Evolutionary conservation across 2,888 invertebrate species (phyloP), one percentile per base, ranked within the genome.

Genomic region (Linnaemya tessellans): DNA sequence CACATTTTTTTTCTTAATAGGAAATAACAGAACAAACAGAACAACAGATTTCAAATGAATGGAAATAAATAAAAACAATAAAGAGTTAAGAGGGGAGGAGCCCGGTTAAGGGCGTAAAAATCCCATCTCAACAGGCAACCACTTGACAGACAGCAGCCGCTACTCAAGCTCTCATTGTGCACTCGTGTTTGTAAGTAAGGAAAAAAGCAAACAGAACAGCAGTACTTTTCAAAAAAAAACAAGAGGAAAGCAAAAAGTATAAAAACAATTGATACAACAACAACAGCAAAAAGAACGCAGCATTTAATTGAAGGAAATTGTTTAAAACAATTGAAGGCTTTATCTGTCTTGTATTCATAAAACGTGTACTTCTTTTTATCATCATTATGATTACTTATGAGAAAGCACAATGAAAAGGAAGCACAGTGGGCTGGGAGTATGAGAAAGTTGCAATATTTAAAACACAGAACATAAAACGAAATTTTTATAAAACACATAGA

Each of bases 251-350:
- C 30, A 30, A 43, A 51, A 54, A 0, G n/a, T n/a, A n/a, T n/a
- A n/a, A 35, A 70, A 51, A 65, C 25, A 56, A 56, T 62, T 49
- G 18, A 64, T 54, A 20, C 22, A 51, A 49, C 49, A 64, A 46
- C 10, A 77, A 54, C n/a, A 62, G 30, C 9, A 65, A 54, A 64
- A 77, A 65, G 30, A 30, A 38, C 1, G 7, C 22, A 65, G 46
- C 60, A 80, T 62, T 80, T 68, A 80, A 80, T 80, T 77, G 67
- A 80, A 78, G 84, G 84, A 84, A 84, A 77, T 80, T 80, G 80
- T 84, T 65, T 67, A 80, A 71, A 84, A 78, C 80, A 84, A 84
- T 84, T 84, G 80, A 71, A 41, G 38, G 62, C 51, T 79, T 70
- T 70, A 54, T 71, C 65, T 84, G 62, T 67, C 71, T 73, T 18